Percentiles rank a stretch among this genome's conserved stretches.
Conservation (phyloP, 2,113 vertebrate genomes). For the Columba livia region DNA sequence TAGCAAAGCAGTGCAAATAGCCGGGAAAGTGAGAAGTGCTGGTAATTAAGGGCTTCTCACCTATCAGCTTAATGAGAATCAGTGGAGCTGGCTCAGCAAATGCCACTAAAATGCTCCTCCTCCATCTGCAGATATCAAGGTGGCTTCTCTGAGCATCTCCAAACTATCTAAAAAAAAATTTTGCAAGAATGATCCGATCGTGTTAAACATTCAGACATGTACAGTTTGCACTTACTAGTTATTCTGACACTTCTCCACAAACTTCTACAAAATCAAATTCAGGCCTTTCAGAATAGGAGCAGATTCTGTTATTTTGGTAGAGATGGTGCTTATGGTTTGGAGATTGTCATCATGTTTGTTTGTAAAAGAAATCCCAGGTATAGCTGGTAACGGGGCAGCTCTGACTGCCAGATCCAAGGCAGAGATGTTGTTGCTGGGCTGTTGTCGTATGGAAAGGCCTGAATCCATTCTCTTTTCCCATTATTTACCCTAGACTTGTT, state of each 20-base stretch:
- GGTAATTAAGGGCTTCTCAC: not conserved
- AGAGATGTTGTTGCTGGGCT: not conserved
- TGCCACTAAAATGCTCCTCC: not conserved
- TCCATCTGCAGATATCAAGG: not conserved
- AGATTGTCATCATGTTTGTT: not conserved
- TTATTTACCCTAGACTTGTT: not conserved
- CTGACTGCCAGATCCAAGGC: not conserved
- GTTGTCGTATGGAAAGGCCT: not conserved
- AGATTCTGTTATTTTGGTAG: not conserved
- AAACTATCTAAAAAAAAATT: not conserved
- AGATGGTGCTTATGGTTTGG: not conserved
- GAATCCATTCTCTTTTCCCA: not conserved
- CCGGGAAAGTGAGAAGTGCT: not conserved
- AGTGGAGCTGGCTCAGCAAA: not conserved
- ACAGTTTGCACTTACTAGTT: not conserved
- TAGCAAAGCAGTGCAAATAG: not conserved
- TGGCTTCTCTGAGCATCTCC: not conserved
- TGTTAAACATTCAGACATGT: fast-evolving
- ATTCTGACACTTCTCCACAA: not conserved
- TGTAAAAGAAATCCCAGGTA: not conserved
- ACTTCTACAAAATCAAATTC: not conserved
- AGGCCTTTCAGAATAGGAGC: not conserved
- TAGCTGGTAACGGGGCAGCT: not conserved
- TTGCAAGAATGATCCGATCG: not conserved
- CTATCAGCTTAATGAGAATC: not conserved